Percentiles rank a stretch among this genome's conserved stretches.
phyloP scores from a whole-genome alignment of 1,140 invertebrate genomes.

The Drosophila burlai region DNA sequence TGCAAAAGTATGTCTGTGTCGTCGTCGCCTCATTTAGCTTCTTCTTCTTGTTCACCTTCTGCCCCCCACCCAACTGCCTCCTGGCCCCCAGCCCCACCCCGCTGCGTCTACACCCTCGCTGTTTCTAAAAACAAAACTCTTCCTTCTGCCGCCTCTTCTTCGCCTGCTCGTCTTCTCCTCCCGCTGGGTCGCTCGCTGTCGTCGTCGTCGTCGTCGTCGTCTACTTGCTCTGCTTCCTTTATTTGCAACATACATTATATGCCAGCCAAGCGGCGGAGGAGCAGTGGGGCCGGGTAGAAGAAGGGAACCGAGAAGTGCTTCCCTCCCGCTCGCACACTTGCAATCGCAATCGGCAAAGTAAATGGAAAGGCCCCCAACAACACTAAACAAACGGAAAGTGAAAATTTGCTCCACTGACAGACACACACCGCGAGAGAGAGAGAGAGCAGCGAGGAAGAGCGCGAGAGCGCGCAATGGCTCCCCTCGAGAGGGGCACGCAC shows the following conservation, averaged over 20 bases:
- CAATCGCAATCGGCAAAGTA: slow-evolving; percentile 71
- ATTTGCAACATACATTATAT: slow-evolving; percentile 70
- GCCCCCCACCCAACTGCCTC: slow-evolving; percentile 1
- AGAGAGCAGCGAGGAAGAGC: slow-evolving; percentile 13
- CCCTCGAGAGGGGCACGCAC: slow-evolving; percentile 3
- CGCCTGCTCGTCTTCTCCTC: slow-evolving; percentile 37
- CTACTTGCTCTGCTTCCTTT: slow-evolving; percentile 78
- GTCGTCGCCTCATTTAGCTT: slow-evolving; percentile 79
- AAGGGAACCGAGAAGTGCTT: slow-evolving; percentile 15
- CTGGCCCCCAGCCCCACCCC: slow-evolving; percentile 15
- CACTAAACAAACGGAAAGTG: slow-evolving; percentile 82
- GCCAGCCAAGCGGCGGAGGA: slow-evolving; percentile 19
- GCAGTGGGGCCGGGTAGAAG: not conserved
- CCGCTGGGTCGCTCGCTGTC: slow-evolving; percentile 19
- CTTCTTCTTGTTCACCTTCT: slow-evolving; percentile 41
- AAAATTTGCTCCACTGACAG: slow-evolving; percentile 82
- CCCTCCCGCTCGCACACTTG: slow-evolving; percentile 49
- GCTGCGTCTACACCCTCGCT: slow-evolving; percentile 40
- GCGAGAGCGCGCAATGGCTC: slow-evolving; percentile 13
- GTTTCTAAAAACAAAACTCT: slow-evolving; percentile 74
- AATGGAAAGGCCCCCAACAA: slow-evolving; percentile 77
- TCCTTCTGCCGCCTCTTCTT: slow-evolving; percentile 64
- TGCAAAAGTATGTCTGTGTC: slow-evolving; percentile 58
- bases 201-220: slow-evolving; percentile 11
- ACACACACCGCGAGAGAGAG: slow-evolving; percentile 23